Base-by-base conservation (phyloP, 2,888 invertebrate species). In the Euzetes globulus region DNA sequence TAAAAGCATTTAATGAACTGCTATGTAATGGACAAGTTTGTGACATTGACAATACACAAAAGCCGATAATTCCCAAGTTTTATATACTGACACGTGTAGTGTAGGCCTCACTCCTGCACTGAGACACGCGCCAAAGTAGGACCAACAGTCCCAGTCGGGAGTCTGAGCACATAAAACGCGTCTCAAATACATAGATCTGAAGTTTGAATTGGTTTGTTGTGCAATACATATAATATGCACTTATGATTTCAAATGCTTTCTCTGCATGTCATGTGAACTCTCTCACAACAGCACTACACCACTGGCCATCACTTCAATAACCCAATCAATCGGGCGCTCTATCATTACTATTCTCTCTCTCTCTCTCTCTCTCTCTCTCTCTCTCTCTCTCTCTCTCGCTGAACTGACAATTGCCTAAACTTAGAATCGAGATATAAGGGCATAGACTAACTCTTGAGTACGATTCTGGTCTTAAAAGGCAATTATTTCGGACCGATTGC, bases 11-110 rank as follows among this genome's bases (percentile, higher is more conserved):
- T 65, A 65, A 65, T 65, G 65, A 65, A 65, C 65, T 65, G 7
- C 37, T n/a, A 65, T 65, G 29, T 37, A 65, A 65, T 37, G 37
- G n/a, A 33, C 33, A 65, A 25, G 25, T 65, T 22, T 33, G 37
- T 65, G 65, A 65, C 65, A 65, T 37, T 65, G 37, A 65, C 17
- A 65, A 19, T 19, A 65, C 19, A 65, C 65, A 65, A 65, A 65
- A 65, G 65, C 65, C 65, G 65, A 65, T 65, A 65, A 65, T 65
- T 65, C 65, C 65, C 65, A 65, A 65, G 65, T 65, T 65, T 65
- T 65, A 65, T 65, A 65, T 65, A 65, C 65, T 37, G 65, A 37
- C 65, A 65, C 65, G 65, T 65, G 65, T 65, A 37, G n/a, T n/a
- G 25, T n/a, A 65, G 37, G 65, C 65, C 58, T 65, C 65, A 65